A percentile compares a stretch with the other conserved stretches of the same genome.
phyloP scores from a whole-genome alignment of 2,797 vertebrate species.

The Orestias chungarensis region DNA sequence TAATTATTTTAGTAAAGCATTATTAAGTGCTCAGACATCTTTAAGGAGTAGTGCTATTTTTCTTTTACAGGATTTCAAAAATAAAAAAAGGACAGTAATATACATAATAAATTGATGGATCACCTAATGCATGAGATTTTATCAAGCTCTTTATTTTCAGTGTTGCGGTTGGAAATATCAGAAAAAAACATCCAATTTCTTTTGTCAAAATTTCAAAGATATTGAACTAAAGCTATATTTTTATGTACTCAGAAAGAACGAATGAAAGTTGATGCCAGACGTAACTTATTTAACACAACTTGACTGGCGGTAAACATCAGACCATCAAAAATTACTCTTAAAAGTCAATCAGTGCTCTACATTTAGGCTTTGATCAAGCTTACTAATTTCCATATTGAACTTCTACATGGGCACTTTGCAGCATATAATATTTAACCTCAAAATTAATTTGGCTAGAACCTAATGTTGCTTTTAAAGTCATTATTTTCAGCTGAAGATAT shows the following conservation, averaged over 20 bases:
- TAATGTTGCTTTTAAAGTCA: not conserved
- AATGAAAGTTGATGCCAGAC: constrained; percentile 1
- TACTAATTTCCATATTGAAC: no score
- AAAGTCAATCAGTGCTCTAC: no score
- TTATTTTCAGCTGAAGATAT: not conserved
- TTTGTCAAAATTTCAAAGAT: not conserved
- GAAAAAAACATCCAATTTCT: not conserved
- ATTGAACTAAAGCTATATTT: not conserved
- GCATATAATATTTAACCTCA: no score
- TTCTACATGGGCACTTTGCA: no score
- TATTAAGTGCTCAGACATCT: not conserved
- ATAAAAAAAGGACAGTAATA: no score
- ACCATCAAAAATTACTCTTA: not conserved
- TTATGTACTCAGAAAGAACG: not conserved
- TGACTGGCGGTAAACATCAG: not conserved
- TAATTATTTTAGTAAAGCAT: not conserved
- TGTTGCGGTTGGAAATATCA: not conserved
- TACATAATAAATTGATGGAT: not conserved
- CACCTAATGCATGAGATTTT: not conserved
- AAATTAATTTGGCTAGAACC: not conserved
- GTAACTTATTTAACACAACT: not conserved
- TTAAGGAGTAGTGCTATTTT: not conserved
- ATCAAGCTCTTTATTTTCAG: not conserved
- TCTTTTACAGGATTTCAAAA: no score
- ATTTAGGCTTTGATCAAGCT: no score